phyloP scores from a whole-genome alignment of 2,113 vertebrate genomes.

The Hirundichthys speculiger region DNA sequence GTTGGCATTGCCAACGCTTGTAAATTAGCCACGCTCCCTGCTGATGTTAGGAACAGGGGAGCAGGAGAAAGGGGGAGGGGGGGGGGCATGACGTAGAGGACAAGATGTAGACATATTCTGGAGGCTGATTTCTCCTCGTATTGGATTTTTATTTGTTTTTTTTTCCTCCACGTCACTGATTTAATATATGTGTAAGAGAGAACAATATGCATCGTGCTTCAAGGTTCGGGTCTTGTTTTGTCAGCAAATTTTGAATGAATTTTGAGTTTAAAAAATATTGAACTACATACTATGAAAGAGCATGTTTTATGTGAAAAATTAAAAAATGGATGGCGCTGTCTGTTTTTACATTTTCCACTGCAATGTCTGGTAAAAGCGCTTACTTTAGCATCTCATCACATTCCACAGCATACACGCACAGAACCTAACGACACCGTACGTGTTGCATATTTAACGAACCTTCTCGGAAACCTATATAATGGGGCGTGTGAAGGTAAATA shows the following conservation, averaged over 20 bases:
- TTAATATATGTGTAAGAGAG: no score
- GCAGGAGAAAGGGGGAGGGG: neutral
- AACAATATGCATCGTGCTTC: no score
- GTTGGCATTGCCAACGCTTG: constrained; percentile 80
- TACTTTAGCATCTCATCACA: no score
- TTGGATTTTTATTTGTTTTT: constrained; percentile 43
- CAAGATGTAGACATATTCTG: constrained; percentile 43
- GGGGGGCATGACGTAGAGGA: constrained; percentile 40
- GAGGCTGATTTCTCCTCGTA: constrained; percentile 54
- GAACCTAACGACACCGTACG: neutral
- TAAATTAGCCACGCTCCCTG: constrained; percentile 81
- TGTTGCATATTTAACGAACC: neutral
- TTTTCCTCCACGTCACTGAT: constrained; percentile 28
- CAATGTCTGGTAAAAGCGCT: no score
- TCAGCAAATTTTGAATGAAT: constrained; percentile 1
- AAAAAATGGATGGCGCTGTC: neutral
- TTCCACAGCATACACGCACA: no score
- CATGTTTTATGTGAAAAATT: neutral
- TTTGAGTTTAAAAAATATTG: constrained; percentile 12
- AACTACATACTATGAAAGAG: neutral
- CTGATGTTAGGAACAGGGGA: constrained; percentile 63
- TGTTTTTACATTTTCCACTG: neutral
- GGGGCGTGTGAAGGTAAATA: constrained; percentile 26
- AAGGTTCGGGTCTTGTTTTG: no score
- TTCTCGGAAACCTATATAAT: neutral